phyloP scores from a whole-genome alignment of 1,140 invertebrate species.

The Scaptomyza graminum region DNA sequence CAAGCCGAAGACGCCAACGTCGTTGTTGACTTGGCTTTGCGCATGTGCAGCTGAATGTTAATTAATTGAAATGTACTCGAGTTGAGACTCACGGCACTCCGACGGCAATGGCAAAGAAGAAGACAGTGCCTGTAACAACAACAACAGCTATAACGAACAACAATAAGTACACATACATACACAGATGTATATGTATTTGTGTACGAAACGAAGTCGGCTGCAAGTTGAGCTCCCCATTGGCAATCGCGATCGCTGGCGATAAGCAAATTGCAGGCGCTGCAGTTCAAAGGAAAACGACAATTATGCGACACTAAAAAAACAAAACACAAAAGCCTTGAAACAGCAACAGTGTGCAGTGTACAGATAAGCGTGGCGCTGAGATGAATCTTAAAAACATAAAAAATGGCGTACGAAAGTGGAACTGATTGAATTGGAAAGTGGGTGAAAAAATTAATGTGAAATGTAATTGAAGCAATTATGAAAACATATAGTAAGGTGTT shows the following conservation, averaged over 20 bases:
- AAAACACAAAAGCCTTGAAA: conserved; percentile 49
- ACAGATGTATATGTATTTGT: not conserved
- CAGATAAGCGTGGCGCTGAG: not conserved
- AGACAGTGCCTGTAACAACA: no score
- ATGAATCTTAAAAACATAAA: conserved; percentile 3
- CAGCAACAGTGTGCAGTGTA: not conserved
- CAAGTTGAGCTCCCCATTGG: conserved; percentile 58
- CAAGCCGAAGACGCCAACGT: conserved; percentile 1
- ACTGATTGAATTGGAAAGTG: no score
- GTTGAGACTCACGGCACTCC: conserved; percentile 43
- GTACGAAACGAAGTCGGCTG: conserved; percentile 15
- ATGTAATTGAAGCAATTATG: no score
- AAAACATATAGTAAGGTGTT: no score
- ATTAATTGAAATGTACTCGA: conserved; percentile 81
- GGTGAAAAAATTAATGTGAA: no score
- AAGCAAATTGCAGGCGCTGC: conserved; percentile 83
- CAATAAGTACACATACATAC: conserved; percentile 9
- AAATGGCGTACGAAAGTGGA: no score
- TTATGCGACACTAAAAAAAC: conserved; percentile 71
- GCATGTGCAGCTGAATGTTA: conserved; percentile 82
- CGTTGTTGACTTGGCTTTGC: conserved; percentile 31
- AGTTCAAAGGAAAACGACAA: conserved; percentile 81
- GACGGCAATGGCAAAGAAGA: conserved; percentile 39
- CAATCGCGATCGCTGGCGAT: conserved; percentile 75
- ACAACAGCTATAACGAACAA: conserved; percentile 1